A percentile compares a stretch with the other conserved stretches of the same genome.
Evolutionary conservation across 2,888 invertebrate genomes (phyloP).

Genomic region (Tuta absoluta): DNA sequence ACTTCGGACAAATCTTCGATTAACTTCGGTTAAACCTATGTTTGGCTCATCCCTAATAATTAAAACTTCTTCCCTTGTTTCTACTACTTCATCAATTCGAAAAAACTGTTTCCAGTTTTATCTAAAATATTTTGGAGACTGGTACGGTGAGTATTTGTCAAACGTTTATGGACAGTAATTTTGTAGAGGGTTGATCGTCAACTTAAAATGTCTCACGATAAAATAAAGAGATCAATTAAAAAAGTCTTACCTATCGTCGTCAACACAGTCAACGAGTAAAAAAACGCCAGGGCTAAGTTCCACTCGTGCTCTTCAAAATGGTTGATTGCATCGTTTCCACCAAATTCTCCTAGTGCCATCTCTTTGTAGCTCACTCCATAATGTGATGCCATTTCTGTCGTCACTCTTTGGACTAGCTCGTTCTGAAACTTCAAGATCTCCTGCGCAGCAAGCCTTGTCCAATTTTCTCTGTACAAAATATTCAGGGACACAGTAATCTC

Average conservation of each 20-base stretch:
- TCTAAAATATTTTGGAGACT: too few species aligned
- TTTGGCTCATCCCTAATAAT: too few species aligned
- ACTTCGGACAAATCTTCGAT: too few species aligned
- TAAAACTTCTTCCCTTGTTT: too few species aligned
- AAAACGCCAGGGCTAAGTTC: conserved; percentile 94
- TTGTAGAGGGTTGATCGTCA: too few species aligned
- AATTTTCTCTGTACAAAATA: conserved; percentile 93
- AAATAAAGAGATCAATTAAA: too few species aligned
- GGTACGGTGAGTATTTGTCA: too few species aligned
- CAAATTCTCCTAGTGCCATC: conserved; percentile 76
- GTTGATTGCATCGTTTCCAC: conserved; percentile 63
- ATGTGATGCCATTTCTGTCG: conserved; percentile 87
- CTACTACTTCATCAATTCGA: too few species aligned
- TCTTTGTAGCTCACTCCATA: conserved; percentile 78
- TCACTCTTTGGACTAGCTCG: conserved; percentile 88
- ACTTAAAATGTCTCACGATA: too few species aligned
- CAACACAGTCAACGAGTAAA: conserved; percentile 96
- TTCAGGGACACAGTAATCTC: conserved; percentile 93
- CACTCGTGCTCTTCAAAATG: conserved; percentile 87
- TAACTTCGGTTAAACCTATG: too few species aligned
- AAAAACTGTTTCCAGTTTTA: too few species aligned
- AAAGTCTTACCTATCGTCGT: conserved; percentile 91
- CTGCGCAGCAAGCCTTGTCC: conserved; percentile 90
- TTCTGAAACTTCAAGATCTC: conserved; percentile 92
- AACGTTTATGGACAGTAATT: too few species aligned